phyloP scores from a whole-genome alignment of 2,797 vertebrate species.

The Microctenopoma stevenorrisi region DNA sequence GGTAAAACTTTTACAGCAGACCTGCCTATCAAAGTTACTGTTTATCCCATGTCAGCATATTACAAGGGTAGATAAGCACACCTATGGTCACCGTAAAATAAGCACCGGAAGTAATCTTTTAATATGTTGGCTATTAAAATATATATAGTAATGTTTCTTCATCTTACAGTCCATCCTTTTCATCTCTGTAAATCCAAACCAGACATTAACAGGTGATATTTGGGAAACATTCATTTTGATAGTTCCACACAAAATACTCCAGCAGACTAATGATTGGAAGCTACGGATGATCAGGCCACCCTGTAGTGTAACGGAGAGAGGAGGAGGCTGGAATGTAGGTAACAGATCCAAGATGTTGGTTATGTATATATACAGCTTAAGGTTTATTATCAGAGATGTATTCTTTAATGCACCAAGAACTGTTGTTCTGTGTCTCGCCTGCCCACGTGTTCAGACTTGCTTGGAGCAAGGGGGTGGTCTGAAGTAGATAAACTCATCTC shows the following conservation, averaged over 20 bases:
- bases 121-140: not conserved
- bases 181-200: not conserved
- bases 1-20: conserved; percentile 42
- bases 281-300: too few relatives aligned
- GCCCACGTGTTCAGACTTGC: conserved; percentile 42
- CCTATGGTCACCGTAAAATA: not conserved
- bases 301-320: not conserved
- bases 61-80: conserved; percentile 30
- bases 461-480: not conserved
- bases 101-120: not conserved
- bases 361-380: not conserved
- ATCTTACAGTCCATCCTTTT: not conserved
- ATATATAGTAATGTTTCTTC: not conserved
- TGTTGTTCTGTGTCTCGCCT: not conserved
- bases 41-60: conserved; percentile 25
- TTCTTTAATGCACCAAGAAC: not conserved
- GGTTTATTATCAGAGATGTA: not conserved
- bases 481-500: not conserved
- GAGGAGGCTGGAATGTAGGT: not conserved
- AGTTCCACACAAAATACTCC: too few relatives aligned
- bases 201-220: not conserved
- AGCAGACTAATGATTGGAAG: not conserved
- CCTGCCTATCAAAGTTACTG: conserved; percentile 25
- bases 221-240: not conserved
- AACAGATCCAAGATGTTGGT: not conserved